Evolutionary conservation across 2,888 invertebrate genomes (phyloP).

Genomic region (Dugesia japonica): DNA sequence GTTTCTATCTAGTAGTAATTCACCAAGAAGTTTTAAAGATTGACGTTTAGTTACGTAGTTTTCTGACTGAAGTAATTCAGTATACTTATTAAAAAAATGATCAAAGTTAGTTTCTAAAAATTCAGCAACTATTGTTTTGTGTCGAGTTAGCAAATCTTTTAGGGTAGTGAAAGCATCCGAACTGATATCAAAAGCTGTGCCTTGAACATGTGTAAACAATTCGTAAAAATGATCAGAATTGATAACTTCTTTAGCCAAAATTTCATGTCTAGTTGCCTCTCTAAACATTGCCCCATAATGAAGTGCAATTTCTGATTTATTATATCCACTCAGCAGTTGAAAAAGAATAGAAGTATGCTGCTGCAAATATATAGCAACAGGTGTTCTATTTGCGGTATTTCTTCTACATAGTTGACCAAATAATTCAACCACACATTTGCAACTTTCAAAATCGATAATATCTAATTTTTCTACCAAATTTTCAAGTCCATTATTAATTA

Average conservation of each 20-base stretch:
- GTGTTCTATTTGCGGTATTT: background rate
- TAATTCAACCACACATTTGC: slow-evolving; percentile 22
- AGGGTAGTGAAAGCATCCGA: slow-evolving; percentile 99
- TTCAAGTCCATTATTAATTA: background rate
- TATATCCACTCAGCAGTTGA: slow-evolving; percentile 23
- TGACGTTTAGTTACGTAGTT: slow-evolving; percentile 98
- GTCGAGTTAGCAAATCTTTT: slow-evolving; percentile 57
- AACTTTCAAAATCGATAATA: slow-evolving; percentile 23
- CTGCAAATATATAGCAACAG: background rate
- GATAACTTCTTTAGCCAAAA: slow-evolving; percentile 90
- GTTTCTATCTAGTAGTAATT: slow-evolving; percentile 86
- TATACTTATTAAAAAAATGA: slow-evolving; percentile 88
- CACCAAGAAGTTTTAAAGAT: slow-evolving; percentile 76
- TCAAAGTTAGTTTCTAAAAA: slow-evolving; percentile 98
- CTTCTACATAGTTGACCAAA: slow-evolving; percentile 11
- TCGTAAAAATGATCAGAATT: slow-evolving; percentile 95
- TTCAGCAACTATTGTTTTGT: slow-evolving; percentile 72
- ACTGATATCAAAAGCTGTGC: slow-evolving; percentile 98
- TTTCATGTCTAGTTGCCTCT: slow-evolving; percentile 92
- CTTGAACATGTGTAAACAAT: slow-evolving; percentile 98
- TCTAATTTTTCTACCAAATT: slow-evolving; percentile 16
- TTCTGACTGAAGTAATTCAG: slow-evolving; percentile 86
- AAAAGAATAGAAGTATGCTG: slow-evolving; percentile 6
- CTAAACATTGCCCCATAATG: slow-evolving; percentile 62
- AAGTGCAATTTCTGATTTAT: slow-evolving; percentile 24